phyloP scores from a whole-genome alignment of 2,797 vertebrate genomes.

The Huso huso region DNA sequence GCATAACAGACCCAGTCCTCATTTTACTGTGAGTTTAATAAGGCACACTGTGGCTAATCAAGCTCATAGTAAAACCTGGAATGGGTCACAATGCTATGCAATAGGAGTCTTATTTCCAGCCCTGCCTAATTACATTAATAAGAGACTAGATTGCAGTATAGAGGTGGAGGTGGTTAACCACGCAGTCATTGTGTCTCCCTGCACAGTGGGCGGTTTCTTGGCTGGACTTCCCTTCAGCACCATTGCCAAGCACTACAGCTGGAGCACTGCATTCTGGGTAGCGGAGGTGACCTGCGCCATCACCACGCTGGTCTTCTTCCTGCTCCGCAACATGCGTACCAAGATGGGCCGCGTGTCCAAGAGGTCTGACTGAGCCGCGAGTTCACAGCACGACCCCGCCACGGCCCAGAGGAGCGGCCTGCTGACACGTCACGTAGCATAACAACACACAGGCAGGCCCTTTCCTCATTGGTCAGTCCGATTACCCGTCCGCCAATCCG shows the following conservation, averaged over 20 bases:
- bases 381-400: slow-evolving; percentile 6
- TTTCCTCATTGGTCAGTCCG: background rate
- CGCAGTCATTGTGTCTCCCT: too few relatives aligned
- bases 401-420: background rate
- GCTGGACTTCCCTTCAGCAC: slow-evolving; percentile 92
- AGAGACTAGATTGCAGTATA: too few relatives aligned
- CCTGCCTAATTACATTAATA: too few relatives aligned
- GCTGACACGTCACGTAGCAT: background rate
- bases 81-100: too few relatives aligned
- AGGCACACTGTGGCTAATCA: too few relatives aligned
- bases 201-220: slow-evolving; percentile 86
- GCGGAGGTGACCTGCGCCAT: slow-evolving; percentile 69
- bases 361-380: slow-evolving; percentile 69
- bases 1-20: too few relatives aligned
- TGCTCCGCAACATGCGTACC: slow-evolving; percentile 82
- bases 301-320: slow-evolving; percentile 68
- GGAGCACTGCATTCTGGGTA: slow-evolving; percentile 90
- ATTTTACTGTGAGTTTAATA: too few relatives aligned
- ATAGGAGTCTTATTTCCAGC: too few relatives aligned
- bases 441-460: background rate
- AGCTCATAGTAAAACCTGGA: too few relatives aligned
- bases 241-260: slow-evolving; percentile 85
- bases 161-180: background rate
- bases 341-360: slow-evolving; percentile 79
- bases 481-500: background rate